Evolutionary conservation across 2,797 vertebrate species (phyloP), one percentile per base, ranked within the genome.

Genomic region (Leucoraja ocellata): DNA sequence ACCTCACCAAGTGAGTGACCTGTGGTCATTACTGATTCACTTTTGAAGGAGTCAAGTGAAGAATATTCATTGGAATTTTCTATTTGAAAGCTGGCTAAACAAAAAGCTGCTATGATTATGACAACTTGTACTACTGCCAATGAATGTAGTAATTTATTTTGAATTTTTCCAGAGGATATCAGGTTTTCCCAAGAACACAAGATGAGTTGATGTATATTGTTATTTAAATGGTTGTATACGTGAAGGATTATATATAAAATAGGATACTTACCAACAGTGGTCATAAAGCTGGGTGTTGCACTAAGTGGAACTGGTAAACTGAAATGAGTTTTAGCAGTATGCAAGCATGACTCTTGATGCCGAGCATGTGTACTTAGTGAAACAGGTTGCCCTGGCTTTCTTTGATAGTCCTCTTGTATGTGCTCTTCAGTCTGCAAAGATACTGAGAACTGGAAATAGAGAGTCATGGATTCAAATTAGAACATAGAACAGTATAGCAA

Each of bases 341-440:
- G 98, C 54, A 99, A 97, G 95, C 99, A 99, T 93, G 98, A 97
- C 95, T 99, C 99, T 94, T 98, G 95, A 95, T 99, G 99, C 1
- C 98, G 97, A 0, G 98, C 98, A 0, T 99, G 99, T 5, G 97
- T 97, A 0, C 97, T 97, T 94, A 98, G 97, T 61, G 98, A 98
- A 86, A 97, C 93, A 0, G 97, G 95, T 94, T 98, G 97, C 0
- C 97, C 97, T 0, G 96, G 96, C 5, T 97, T 97, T 28, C 97
- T 97, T 95, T 98, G 98, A 95, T 98, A 99, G 93, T 97, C 97
- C 94, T 97, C 96, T 95, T 98, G 97, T 93, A 99, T 98, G 94
- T 97, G 97, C 94, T 99, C 99, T 95, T 99, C 99, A 0, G 97
- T 98, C 96, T 99, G 99, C 78, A 99, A 97, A 95, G 98, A 98